Conservation (phyloP, 2,888 invertebrate genomes). For the Gastracanthus pulcherrimus region DNA sequence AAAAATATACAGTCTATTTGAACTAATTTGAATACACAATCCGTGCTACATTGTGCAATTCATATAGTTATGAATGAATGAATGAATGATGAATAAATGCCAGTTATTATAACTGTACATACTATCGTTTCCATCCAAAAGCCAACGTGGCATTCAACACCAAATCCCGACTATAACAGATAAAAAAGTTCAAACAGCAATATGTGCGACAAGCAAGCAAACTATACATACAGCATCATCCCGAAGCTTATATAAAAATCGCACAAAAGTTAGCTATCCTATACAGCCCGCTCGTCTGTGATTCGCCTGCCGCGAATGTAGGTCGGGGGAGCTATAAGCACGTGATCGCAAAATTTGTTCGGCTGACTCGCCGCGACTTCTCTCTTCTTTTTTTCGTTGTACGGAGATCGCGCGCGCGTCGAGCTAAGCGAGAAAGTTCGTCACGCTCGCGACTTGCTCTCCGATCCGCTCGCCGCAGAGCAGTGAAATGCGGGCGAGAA, state of each 20-base stretch:
- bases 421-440: conserved; percentile 52
- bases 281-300: no score
- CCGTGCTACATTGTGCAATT: no score
- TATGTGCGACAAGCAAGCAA: not conserved
- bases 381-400: not conserved
- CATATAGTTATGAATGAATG: no score
- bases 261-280: conserved; percentile 29
- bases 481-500: conserved; percentile 28
- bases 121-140: no score
- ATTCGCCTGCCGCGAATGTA: conserved; percentile 27
- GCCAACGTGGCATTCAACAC: no score
- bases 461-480: not conserved
- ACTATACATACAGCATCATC: not conserved
- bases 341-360: conserved; percentile 31
- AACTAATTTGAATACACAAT: no score
- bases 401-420: not conserved
- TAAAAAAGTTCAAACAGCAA: not conserved
- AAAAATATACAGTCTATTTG: no score
- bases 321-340: conserved; percentile 19
- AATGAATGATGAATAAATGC: no score
- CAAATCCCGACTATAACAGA: no score
- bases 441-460: conserved; percentile 19
- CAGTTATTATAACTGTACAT: no score
- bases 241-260: not conserved
- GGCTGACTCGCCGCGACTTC: conserved; percentile 5